These are phyloP conservation scores for Drosophila nannoptera DNA, from an alignment of 1,140 invertebrate genomes.

Conservation along the genomic window DNA sequence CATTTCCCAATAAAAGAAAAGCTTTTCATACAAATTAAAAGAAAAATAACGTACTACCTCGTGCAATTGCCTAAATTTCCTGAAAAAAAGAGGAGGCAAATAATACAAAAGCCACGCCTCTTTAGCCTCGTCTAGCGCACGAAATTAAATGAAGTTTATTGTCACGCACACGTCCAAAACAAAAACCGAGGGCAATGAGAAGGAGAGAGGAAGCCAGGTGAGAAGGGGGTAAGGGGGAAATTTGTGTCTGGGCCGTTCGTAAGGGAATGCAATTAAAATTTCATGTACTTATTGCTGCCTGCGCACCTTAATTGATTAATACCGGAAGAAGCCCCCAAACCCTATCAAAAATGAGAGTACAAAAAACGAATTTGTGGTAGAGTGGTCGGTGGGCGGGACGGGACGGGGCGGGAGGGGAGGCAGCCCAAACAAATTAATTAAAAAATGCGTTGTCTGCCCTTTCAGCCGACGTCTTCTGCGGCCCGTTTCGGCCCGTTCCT, in stretches of 20 bases:
- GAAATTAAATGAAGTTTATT: slow-evolving; percentile 44
- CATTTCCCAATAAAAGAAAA: too few species aligned
- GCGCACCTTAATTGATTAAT: slow-evolving; percentile 18
- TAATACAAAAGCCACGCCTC: background rate
- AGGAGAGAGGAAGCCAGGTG: background rate
- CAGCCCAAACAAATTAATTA: slow-evolving; percentile 48
- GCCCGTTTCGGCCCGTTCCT: slow-evolving; percentile 10
- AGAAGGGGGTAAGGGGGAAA: background rate
- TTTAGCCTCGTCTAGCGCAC: slow-evolving; percentile 9
- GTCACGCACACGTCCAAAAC: slow-evolving; percentile 40
- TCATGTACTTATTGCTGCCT: slow-evolving; percentile 24
- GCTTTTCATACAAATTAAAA: background rate
- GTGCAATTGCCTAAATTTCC: slow-evolving; percentile 3
- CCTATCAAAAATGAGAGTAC: background rate
- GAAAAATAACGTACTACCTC: slow-evolving; percentile 7
- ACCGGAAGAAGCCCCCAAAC: slow-evolving; percentile 35
- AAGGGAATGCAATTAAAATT: slow-evolving; percentile 51
- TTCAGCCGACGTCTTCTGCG: slow-evolving; percentile 12
- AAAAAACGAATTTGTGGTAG: slow-evolving; percentile 12
- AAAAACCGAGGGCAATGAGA: background rate
- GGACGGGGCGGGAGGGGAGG: too few species aligned
- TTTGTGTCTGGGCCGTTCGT: slow-evolving; percentile 14
- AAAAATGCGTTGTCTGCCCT: slow-evolving; percentile 35
- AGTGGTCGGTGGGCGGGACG: background rate
- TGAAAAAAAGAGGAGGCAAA: background rate